phyloP scores from a whole-genome alignment of 1,140 invertebrate species.

The Pseudachorutes palmiensis region DNA sequence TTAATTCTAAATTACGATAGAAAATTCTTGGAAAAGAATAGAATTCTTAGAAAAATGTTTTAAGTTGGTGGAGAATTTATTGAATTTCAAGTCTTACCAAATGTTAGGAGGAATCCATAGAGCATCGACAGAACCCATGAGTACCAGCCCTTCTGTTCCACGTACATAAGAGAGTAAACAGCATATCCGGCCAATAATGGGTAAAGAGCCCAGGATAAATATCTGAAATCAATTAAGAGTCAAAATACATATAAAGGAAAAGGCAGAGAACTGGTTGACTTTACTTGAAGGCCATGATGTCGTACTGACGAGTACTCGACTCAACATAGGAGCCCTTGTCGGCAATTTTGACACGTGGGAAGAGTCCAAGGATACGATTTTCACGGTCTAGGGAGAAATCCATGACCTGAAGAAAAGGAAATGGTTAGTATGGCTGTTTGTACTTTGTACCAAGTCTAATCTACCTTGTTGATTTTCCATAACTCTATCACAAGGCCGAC shows the following conservation, averaged over 20 bases:
- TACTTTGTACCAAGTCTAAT: background rate
- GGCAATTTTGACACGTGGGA: slow-evolving; percentile 70
- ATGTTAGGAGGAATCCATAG: slow-evolving; percentile 95
- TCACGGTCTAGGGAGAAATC: slow-evolving; percentile 74
- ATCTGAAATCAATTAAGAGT: slow-evolving; percentile 49
- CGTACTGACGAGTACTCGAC: slow-evolving; percentile 90
- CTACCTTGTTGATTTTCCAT: slow-evolving; percentile 99
- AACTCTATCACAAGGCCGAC: slow-evolving; percentile 94
- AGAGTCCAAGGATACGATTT: slow-evolving; percentile 61
- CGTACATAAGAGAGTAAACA: slow-evolving; percentile 91
- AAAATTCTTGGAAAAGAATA: background rate
- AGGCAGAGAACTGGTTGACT: background rate
- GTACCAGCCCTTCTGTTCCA: slow-evolving; percentile 99
- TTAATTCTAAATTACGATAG: no score
- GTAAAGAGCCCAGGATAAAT: slow-evolving; percentile 91
- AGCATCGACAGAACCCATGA: slow-evolving; percentile 79
- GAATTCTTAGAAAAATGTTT: background rate
- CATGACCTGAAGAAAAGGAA: slow-evolving; percentile 49
- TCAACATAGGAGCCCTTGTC: slow-evolving; percentile 96
- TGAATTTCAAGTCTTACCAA: slow-evolving; percentile 70
- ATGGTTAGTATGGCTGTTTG: background rate
- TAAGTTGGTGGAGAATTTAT: no score
- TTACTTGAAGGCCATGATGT: slow-evolving; percentile 75
- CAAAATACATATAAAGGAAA: background rate
- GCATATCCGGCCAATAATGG: slow-evolving; percentile 87